Conservation (phyloP, 2,113 vertebrate genomes). For the Pitta sordida region DNA sequence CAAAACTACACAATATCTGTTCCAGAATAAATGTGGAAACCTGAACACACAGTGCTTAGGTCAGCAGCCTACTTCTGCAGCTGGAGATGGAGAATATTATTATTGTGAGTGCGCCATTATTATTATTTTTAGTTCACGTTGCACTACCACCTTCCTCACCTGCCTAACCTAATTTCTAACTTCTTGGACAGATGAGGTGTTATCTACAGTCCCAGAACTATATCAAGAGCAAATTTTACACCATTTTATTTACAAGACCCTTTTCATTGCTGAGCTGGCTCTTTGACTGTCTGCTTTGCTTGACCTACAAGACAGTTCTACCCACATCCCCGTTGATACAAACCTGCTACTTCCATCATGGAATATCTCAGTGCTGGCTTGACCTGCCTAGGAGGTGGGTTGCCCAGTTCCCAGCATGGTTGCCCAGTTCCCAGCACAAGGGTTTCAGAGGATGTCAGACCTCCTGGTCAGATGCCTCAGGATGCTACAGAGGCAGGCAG, state of each 20-base stretch:
- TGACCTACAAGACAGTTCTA: neutral
- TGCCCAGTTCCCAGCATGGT: too few species aligned
- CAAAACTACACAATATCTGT: neutral
- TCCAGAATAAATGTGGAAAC: neutral
- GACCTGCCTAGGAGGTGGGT: neutral
- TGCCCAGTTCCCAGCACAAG: neutral
- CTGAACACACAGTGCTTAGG: neutral
- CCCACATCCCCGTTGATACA: neutral
- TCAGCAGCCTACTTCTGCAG: slow-evolving; percentile 27
- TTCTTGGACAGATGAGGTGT: neutral
- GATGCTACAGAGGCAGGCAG: neutral
- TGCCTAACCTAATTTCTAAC: neutral
- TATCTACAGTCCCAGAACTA: neutral
- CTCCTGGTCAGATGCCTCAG: neutral
- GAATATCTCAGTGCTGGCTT: neutral
- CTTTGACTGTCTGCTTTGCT: neutral
- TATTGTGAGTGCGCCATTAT: neutral
- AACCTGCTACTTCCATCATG: neutral
- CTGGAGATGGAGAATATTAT: neutral
- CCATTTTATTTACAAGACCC: neutral
- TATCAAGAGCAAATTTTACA: neutral
- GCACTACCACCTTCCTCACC: neutral
- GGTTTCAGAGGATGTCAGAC: neutral
- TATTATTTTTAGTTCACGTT: slow-evolving; percentile 5
- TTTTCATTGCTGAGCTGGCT: neutral